Base-by-base conservation (phyloP, 2,888 invertebrate genomes). In the Tiphia femorata region DNA sequence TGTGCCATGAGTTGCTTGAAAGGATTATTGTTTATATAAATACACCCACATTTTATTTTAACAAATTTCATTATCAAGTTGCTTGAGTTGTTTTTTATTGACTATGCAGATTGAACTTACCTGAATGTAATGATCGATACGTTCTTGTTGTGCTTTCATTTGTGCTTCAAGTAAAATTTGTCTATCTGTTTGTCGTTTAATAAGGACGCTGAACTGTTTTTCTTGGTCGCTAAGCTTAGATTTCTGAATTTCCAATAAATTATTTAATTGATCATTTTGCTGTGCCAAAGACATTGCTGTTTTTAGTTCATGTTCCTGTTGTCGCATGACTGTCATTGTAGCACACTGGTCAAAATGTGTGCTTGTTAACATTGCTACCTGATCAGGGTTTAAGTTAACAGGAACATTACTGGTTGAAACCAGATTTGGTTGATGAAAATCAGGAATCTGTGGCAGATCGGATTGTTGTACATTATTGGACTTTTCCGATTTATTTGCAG, bases 101-200 rank as follows among this genome's bases (percentile, higher is more conserved):
- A n/a, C n/a, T n/a, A n/a, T n/a, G 21, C 7, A 37, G 48, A 16
- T 37, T 37, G 20, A 19, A 37, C 67, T 54, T 60, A 81, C 82
- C 67, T 78, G 72, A 52, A 82, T 75, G 53, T 79, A 78, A 58
- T 58, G 68, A 62, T 80, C 69, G 42, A 81, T 79, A 2, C 78
- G 71, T 29, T 78, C 75, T 50, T 81, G 82, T 49, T 79, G 81
- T 33, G 72, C 58, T 62, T 76, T 78, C 65, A 82, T 73, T 62
- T 81, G 80, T 5, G 75, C 66, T 49, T 83, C 80, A 2, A 79
- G 62, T 21, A 74, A 57, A 51, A 65, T 49, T 59, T 82, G 81
- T 10, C 73, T 73, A 42, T 82, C 80, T 2, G 78, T 52, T 49
- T 82, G 81, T 27, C 66, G 72, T 43, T 75, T 71, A 19, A 81